phyloP scores from a whole-genome alignment of 2,797 vertebrate genomes.

The Pangasius djambal region DNA sequence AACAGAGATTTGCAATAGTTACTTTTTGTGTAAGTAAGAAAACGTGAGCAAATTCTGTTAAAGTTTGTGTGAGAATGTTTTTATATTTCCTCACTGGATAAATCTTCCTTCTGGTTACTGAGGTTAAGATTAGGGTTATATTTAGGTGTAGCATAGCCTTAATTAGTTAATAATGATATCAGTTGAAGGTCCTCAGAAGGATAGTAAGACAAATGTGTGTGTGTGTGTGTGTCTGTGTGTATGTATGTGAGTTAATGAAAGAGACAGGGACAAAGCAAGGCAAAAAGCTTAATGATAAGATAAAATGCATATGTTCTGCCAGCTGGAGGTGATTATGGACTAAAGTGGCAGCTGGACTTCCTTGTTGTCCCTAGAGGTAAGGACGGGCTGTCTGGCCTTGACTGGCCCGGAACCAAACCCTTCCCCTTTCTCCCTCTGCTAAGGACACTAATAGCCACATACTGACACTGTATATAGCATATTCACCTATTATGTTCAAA shows the following conservation, averaged over 20 bases:
- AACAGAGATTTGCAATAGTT: background rate
- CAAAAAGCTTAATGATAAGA: conserved; percentile 6
- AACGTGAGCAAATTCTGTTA: background rate
- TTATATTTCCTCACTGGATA: background rate
- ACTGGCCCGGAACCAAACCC: conserved; percentile 20
- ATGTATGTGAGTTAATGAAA: conserved; percentile 4
- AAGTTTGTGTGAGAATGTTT: background rate
- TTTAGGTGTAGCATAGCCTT: background rate
- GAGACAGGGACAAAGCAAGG: background rate
- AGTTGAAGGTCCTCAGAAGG: background rate
- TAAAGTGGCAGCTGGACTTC: conserved; percentile 31
- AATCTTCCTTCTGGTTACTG: background rate
- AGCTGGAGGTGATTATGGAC: conserved; percentile 39
- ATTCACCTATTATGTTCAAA: background rate
- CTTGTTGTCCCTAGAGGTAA: conserved; percentile 30
- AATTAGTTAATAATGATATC: background rate
- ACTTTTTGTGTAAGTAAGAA: background rate
- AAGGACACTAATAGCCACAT: background rate
- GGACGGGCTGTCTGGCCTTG: conserved; percentile 39
- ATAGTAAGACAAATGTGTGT: background rate
- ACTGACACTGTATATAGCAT: background rate
- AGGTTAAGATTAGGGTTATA: background rate
- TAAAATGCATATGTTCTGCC: conserved; percentile 15
- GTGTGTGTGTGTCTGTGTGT: conserved; percentile 27
- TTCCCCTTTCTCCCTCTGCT: background rate